Evolutionary conservation across 2,113 vertebrate species (phyloP), one percentile per base, ranked within the genome.

Genomic region (Zosterops japonicus): DNA sequence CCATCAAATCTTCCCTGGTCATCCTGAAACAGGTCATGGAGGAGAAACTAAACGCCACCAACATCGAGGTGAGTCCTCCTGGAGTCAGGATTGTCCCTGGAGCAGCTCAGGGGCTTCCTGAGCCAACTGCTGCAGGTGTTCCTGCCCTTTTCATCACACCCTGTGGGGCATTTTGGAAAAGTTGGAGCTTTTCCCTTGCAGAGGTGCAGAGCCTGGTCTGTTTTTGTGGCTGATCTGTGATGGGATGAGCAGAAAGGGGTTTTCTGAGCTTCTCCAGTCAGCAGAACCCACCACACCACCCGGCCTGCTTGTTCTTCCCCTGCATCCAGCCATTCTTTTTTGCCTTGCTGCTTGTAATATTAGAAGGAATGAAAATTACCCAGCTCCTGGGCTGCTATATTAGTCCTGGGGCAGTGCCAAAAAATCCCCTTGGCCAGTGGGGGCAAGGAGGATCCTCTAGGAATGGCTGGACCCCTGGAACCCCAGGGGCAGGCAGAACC

Each of bases 1-100:
- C 99, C 87, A 99, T 99, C 97, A 99, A 99, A 94, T 99, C 99
- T 22, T 99, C 99, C 53, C 98, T 99, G 55, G 99, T 99, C 94
- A 99, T 99, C 95, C 98, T 99, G 88, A 99, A 99, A 83, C 99
- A 99, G 98, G 99, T 99, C 74, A 99, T 99, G 99, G 99, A 99
- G 96, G 99, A 99, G 97, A 99, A 99, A 69, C 98, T 99, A 87
- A 99, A 99, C n/a, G 98, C 99, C 83, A 99, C 99, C 91, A 99
- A 99, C 95, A 99, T 99, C 29, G 99, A 99, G 99, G 99, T 90
- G 1, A 77, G 88, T 19, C 29, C 29, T 47, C 9, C 63, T 61
- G 70, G 20, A 31, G 28, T 4, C 53, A 44, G 69, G 60, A 52
- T 44, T 52, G 69, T 10, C 13, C 44, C 68, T 81, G 60, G 53